phyloP scores from a whole-genome alignment of 2,888 invertebrate species.

The Campoplex capitator region DNA sequence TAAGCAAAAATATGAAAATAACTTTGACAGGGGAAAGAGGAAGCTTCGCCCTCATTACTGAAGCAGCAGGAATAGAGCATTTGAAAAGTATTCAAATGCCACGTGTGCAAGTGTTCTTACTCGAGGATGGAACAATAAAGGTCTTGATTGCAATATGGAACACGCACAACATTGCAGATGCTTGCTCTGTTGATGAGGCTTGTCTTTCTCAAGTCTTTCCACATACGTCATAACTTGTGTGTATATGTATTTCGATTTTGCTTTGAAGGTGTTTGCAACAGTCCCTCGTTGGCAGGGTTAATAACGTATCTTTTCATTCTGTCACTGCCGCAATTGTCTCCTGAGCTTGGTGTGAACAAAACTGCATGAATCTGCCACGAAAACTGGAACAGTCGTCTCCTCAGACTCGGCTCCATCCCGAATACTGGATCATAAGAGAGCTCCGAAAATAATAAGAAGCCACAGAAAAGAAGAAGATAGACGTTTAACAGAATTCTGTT shows the following conservation, averaged over 20 bases:
- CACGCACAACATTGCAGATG: slow-evolving; percentile 67
- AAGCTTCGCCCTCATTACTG: slow-evolving; percentile 42
- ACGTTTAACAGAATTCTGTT: neutral
- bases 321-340: slow-evolving; percentile 9
- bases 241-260: slow-evolving; percentile 8
- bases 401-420: neutral
- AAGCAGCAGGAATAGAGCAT: slow-evolving; percentile 8
- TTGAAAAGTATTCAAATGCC: slow-evolving; percentile 21
- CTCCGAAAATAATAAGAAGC: neutral
- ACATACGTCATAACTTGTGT: neutral
- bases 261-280: neutral
- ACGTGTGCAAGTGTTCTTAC: slow-evolving; percentile 24
- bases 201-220: slow-evolving; percentile 51
- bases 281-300: slow-evolving; percentile 17
- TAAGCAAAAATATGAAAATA: slow-evolving; percentile 3
- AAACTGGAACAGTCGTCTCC: neutral
- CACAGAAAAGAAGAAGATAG: neutral
- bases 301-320: slow-evolving; percentile 42
- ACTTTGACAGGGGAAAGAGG: neutral
- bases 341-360: neutral
- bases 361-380: slow-evolving; percentile 4
- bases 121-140: slow-evolving; percentile 74
- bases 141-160: slow-evolving; percentile 75
- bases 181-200: slow-evolving; percentile 59
- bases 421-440: neutral